phyloP scores from a whole-genome alignment of 2,113 vertebrate species.

The Heterotis niloticus region DNA sequence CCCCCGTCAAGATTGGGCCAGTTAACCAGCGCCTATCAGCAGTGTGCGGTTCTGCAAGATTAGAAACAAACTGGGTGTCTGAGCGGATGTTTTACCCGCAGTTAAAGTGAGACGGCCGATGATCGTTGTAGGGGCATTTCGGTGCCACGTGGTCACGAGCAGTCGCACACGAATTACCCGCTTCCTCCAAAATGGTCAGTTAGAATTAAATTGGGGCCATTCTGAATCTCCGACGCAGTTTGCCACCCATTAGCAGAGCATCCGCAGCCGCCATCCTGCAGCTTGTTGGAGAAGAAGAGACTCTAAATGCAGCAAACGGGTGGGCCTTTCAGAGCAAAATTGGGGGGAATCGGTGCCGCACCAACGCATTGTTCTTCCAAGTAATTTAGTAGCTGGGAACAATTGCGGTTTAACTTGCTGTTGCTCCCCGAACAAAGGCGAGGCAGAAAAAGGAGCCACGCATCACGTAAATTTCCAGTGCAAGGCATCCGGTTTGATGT shows the following conservation, averaged over 20 bases:
- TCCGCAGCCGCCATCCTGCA: slow-evolving; percentile 7
- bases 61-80: slow-evolving; percentile 54
- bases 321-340: slow-evolving; percentile 24
- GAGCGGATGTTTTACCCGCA: slow-evolving; percentile 53
- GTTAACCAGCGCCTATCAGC: neutral
- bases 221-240: slow-evolving; percentile 27
- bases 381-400: slow-evolving; percentile 20
- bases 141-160: slow-evolving; percentile 28
- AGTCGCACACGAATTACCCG: slow-evolving; percentile 29
- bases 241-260: slow-evolving; percentile 19
- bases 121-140: slow-evolving; percentile 41
- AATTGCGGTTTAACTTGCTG: slow-evolving; percentile 2
- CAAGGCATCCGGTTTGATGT: neutral
- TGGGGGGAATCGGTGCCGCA: slow-evolving; percentile 23
- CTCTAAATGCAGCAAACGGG: slow-evolving; percentile 4
- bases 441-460: neutral
- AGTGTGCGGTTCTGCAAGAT: slow-evolving; percentile 20
- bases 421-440: slow-evolving; percentile 17
- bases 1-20: slow-evolving; percentile 1
- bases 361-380: slow-evolving; percentile 27
- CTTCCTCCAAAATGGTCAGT: too few relatives aligned
- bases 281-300: slow-evolving; percentile 16
- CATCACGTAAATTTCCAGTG: neutral
- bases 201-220: slow-evolving; percentile 21
- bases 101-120: slow-evolving; percentile 42